Conservation (phyloP, 2,113 vertebrate genomes). For the Piaya cayana region DNA sequence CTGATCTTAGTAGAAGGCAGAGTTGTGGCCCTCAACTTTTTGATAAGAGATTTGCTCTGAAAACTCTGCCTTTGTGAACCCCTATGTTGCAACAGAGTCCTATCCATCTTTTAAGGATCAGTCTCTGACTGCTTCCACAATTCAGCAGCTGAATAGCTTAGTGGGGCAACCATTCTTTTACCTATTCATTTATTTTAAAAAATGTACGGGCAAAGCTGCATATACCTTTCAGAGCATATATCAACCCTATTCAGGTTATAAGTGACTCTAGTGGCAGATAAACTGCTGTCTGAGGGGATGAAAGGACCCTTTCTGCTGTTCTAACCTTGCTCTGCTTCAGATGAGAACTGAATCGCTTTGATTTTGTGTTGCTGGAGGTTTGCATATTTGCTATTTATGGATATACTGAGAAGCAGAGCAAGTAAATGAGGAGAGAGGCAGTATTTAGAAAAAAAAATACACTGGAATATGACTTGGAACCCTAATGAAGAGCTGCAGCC, state of each 20-base stretch:
- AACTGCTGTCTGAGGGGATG: not conserved
- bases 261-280: not conserved
- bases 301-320: not conserved
- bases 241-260: not conserved
- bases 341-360: not conserved
- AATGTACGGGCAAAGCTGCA: not conserved
- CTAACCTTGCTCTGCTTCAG: not conserved
- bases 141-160: not conserved
- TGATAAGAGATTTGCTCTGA: not conserved
- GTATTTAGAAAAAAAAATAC: not conserved
- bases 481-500: not conserved
- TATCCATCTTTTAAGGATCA: not conserved
- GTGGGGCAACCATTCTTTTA: not conserved
- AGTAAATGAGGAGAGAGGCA: not conserved
- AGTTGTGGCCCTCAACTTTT: not conserved
- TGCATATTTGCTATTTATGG: not conserved
- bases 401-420: not conserved
- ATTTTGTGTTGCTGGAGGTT: not conserved
- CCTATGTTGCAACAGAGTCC: not conserved
- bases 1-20: not conserved
- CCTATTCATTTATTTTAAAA: not conserved
- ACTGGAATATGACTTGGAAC: not conserved
- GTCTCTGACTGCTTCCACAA: not conserved
- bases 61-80: not conserved
- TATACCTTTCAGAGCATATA: not conserved